Conservation (phyloP, 2,113 vertebrate species). For the Xyrauchen texanus region DNA sequence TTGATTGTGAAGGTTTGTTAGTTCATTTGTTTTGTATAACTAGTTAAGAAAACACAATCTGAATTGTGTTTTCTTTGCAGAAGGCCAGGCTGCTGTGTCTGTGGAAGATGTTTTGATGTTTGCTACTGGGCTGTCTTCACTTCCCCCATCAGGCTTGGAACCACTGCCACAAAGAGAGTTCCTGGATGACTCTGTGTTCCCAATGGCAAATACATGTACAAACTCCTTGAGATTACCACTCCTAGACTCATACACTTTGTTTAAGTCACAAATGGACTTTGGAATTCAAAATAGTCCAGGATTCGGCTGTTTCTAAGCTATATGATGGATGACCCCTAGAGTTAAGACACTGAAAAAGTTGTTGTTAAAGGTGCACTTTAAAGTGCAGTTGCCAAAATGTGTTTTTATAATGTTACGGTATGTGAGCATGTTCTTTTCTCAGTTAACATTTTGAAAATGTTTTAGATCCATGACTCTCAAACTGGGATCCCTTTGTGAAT, state of each 20-base stretch:
- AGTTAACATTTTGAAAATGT: conserved; percentile 19
- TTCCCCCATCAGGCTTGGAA: too few species aligned
- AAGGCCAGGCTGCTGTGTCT: too few species aligned
- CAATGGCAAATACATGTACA: too few species aligned
- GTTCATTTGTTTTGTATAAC: conserved; percentile 12
- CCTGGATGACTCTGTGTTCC: too few species aligned
- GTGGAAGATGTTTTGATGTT: too few species aligned
- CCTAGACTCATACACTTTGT: too few species aligned
- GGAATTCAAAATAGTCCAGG: too few species aligned
- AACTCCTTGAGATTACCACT: too few species aligned
- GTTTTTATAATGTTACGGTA: conserved; percentile 10
- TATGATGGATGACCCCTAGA: conserved; percentile 1
- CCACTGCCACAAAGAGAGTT: too few species aligned
- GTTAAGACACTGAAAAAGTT: conserved; percentile 17
- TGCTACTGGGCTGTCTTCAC: too few species aligned
- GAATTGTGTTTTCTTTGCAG: background rate
- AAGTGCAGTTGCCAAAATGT: conserved; percentile 18
- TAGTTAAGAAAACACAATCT: conserved; percentile 7
- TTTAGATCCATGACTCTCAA: conserved; percentile 5
- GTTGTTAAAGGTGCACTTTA: conserved; percentile 13
- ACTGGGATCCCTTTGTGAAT: conserved; percentile 12
- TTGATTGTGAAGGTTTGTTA: conserved; percentile 56
- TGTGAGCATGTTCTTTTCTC: conserved; percentile 7
- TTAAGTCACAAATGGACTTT: too few species aligned
- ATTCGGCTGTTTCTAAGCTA: too few species aligned